Base-by-base conservation (phyloP, 1,140 invertebrate species). In the Leptinotarsa undecemlineata region DNA sequence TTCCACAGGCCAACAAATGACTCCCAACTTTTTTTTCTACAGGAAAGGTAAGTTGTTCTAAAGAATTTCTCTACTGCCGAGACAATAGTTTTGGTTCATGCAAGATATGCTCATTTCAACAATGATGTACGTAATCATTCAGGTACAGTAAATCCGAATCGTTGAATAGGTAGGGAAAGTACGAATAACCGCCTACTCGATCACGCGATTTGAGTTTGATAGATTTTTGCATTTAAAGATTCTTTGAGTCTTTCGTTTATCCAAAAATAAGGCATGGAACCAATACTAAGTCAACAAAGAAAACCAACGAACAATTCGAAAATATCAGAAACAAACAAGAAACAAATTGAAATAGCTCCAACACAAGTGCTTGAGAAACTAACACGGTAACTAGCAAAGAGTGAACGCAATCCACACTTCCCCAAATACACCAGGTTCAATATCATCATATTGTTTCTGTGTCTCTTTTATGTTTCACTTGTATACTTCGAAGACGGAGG, bases 221-320 rank as follows among this genome's bases (percentile, higher is more conserved):
- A 6, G 26, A 33, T 33, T 26, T 26, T 26, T 26, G 5, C 4
- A 26, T 26, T 26, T 0, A 26, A 26, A 26, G 23, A 23, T 23
- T 23, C 23, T 4, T 4, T 3, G 23, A 23, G 3, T 23, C 23
- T 23, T 23, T 23, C 23, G 3, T 23, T 23, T 4, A 63, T 63
- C 14, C 14, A 63, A 5, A 63, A 63, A 20, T 20, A 63, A 63
- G 0, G 19, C 62, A 63, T 13, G 19, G 19, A 6, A 63, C 62
- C 14, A 63, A 63, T 17, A 63, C 14, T 63, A 13, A 21, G 23
- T 20, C 62, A 63, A 63, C 62, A 63, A 63, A 63, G 62, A 21
- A 63, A 63, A 63, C 19, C 21, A 63, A 63, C 62, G 5, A 63
- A 63, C 19, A 63, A 20, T 1, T 23, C 62, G 0, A 63, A 63